Evolutionary conservation across 2,797 vertebrate species (phyloP).

Genomic region (Echiichthys vipera): DNA sequence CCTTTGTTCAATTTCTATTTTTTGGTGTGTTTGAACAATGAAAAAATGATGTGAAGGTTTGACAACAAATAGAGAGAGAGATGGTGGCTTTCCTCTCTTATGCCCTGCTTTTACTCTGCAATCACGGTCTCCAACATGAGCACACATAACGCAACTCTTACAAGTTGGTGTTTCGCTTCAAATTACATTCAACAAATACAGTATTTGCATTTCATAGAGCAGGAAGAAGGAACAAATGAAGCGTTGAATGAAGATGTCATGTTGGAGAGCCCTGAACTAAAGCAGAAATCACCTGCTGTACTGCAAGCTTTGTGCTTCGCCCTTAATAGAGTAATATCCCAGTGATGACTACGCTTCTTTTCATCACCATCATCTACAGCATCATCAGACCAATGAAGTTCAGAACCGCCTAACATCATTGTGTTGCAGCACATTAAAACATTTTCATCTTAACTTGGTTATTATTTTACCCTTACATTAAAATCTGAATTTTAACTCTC

Average conservation of each 20-base stretch:
- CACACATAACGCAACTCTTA: constrained; percentile 7
- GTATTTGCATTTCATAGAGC: constrained; percentile 2
- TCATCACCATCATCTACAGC: constrained; percentile 38
- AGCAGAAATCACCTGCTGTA: constrained; percentile 41
- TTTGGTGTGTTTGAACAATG: constrained; percentile 21
- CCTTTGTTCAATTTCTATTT: constrained; percentile 30
- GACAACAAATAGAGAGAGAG: background rate
- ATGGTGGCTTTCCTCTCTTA: constrained; percentile 6
- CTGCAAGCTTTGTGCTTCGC: constrained; percentile 50
- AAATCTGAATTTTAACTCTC: background rate
- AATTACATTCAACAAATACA: background rate
- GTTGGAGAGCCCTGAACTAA: constrained; percentile 52
- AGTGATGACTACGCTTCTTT: constrained; percentile 59
- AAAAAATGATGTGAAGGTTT: background rate
- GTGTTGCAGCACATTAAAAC: constrained; percentile 8
- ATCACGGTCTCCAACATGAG: constrained; percentile 61
- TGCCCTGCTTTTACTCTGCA: constrained; percentile 43
- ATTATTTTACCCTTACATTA: background rate
- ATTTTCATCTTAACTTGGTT: background rate
- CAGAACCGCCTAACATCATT: constrained; percentile 1
- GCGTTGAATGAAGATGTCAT: constrained; percentile 28
- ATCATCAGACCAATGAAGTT: constrained; percentile 13
- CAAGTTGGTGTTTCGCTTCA: constrained; percentile 1
- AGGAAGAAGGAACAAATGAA: background rate
- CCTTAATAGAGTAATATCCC: constrained; percentile 23